A percentile compares a stretch with the other conserved stretches of the same genome.
These are phyloP conservation scores for Chelonus insularis DNA, from an alignment of 1,140 invertebrate species.

Conservation along the genomic window DNA sequence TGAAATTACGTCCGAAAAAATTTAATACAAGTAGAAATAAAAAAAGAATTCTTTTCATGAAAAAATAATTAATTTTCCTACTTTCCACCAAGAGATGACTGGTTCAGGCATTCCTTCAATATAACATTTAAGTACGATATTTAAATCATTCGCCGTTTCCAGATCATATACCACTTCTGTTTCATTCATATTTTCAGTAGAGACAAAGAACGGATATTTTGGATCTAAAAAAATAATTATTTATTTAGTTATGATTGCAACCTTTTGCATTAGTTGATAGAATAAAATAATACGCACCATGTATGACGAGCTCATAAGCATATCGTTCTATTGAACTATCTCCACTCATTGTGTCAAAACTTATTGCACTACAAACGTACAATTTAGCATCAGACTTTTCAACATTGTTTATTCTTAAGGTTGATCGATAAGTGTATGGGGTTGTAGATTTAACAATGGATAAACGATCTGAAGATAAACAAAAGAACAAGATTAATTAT, in stretches of 20 bases:
- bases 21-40: constrained; percentile 19
- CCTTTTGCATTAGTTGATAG: background rate
- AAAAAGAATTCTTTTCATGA: constrained; percentile 6
- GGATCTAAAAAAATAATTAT: constrained; percentile 42
- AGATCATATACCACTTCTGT: constrained; percentile 33
- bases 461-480: constrained; percentile 35
- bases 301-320: constrained; percentile 35
- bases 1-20: too few relatives aligned
- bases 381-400: constrained; percentile 32
- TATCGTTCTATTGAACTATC: constrained; percentile 27
- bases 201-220: constrained; percentile 34
- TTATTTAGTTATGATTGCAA: background rate
- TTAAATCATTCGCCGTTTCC: constrained; percentile 32
- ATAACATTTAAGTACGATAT: constrained; percentile 40
- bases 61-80: constrained; percentile 32
- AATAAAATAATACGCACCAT: constrained; percentile 29
- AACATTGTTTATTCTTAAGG: constrained; percentile 37
- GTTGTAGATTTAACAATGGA: constrained; percentile 28
- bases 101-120: constrained; percentile 48
- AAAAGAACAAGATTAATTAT: background rate
- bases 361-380: constrained; percentile 44
- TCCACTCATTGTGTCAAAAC: constrained; percentile 27
- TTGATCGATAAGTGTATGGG: constrained; percentile 41
- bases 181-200: constrained; percentile 39
- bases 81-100: constrained; percentile 51